Base-by-base conservation (phyloP, 2,113 vertebrate genomes). In the Seriola quinqueradiata region DNA sequence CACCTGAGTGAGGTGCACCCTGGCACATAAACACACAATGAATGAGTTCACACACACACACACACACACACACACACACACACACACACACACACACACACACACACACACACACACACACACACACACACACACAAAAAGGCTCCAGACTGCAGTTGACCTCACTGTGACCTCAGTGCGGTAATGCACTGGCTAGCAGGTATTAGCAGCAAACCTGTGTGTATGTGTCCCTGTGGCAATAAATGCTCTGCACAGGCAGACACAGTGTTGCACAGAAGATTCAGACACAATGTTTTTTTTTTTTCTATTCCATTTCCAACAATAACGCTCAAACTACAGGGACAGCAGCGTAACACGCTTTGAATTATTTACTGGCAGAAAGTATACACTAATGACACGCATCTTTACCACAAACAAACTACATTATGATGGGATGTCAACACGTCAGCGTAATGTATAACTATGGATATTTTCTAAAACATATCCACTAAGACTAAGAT, bases 361-460 rank as follows among this genome's bases (percentile, higher is more conserved):
- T 88, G 75, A 93, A 92, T 92, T 90, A 90, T 92, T 94, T 83
- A 90, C 78, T 86, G 85, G 34, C 86, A 82, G 82, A 84, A 87
- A 83, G 65, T 83, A 81, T 57, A 83, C 82, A 76, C 83, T 61
- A 93, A 87, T 86, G 79, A 91, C 85, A 91, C 61, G 52, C 84
- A 78, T 90, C 77, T 71, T 73, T 32, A 83, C 70, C 77, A 58
- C 86, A 87, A 82, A 83, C 80, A 85, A 75, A 81, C 71, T 74
- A 66, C 66, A 81, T 86, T 83, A 67, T 10, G 28, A 50, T 60
- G 61, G 54, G 65, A 74, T 71, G 83, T 89, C 77, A 90, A 70
- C 79, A 81, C 9, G 16, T 11, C 63, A 2, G 40, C 2, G 10
- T 52, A 34, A 52, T 21, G 67, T 54, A 36, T 17, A 36, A 54